phyloP scores from a whole-genome alignment of 2,888 invertebrate genomes.

The Crepidodera aurea region DNA sequence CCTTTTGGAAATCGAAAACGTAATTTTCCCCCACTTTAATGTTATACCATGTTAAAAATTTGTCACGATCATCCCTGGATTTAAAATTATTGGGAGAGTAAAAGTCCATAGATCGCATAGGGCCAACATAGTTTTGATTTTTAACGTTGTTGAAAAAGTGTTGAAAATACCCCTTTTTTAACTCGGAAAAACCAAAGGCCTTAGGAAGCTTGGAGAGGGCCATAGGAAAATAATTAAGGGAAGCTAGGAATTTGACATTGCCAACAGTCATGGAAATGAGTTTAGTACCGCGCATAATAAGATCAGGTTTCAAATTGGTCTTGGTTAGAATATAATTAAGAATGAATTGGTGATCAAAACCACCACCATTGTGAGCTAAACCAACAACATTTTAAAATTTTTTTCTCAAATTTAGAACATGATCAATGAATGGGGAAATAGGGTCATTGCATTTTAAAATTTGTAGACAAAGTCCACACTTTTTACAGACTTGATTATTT shows the following conservation, averaged over 20 bases:
- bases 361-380: slow-evolving; percentile 31
- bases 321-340: slow-evolving; percentile 29
- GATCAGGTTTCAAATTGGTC: slow-evolving; percentile 27
- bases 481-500: background rate
- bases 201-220: slow-evolving; percentile 34
- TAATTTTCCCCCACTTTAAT: slow-evolving; percentile 26
- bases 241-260: slow-evolving; percentile 43
- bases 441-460: slow-evolving; percentile 1
- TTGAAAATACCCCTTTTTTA: slow-evolving; percentile 43
- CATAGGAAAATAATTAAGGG: slow-evolving; percentile 48
- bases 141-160: slow-evolving; percentile 37
- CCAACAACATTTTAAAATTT: slow-evolving; percentile 20
- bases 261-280: slow-evolving; percentile 29
- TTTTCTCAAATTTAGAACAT: slow-evolving; percentile 19
- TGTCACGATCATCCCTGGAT: slow-evolving; percentile 8
- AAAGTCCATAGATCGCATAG: slow-evolving; percentile 22
- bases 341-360: slow-evolving; percentile 34
- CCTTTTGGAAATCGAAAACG: slow-evolving; percentile 48
- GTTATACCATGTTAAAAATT: slow-evolving; percentile 32
- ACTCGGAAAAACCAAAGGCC: slow-evolving; percentile 27
- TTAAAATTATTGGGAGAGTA: slow-evolving; percentile 18
- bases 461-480: slow-evolving; percentile 14
- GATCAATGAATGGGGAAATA: background rate
- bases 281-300: slow-evolving; percentile 40
- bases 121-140: slow-evolving; percentile 31